Conservation (phyloP, 2,113 vertebrate genomes). For the Delphinapterus leucas region DNA sequence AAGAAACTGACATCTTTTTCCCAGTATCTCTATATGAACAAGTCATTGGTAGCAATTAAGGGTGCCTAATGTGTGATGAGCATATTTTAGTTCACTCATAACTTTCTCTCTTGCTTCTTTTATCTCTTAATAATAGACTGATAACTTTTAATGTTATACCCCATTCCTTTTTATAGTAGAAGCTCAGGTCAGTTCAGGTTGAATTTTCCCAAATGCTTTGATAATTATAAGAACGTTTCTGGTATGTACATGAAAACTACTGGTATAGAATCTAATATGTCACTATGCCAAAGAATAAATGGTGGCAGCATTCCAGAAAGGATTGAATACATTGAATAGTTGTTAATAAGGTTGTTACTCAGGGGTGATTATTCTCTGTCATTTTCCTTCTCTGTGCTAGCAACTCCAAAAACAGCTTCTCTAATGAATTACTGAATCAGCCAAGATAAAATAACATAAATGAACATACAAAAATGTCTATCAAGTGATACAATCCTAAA, state of each 20-base stretch:
- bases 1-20: background rate
- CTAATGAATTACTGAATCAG: slow-evolving; percentile 75
- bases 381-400: slow-evolving; percentile 60
- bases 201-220: slow-evolving; percentile 66
- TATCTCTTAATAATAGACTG: slow-evolving; percentile 30
- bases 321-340: slow-evolving; percentile 78
- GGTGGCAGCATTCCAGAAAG: slow-evolving; percentile 78
- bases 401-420: slow-evolving; percentile 70
- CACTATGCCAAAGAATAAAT: slow-evolving; percentile 74
- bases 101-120: slow-evolving; percentile 23
- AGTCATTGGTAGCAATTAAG: slow-evolving; percentile 14
- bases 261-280: slow-evolving; percentile 67
- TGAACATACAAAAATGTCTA: slow-evolving; percentile 73
- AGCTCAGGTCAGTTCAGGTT: slow-evolving; percentile 41
- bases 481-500: slow-evolving; percentile 79
- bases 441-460: slow-evolving; percentile 82
- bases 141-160: background rate
- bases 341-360: slow-evolving; percentile 81
- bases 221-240: slow-evolving; percentile 70
- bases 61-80: slow-evolving; percentile 6
- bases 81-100: background rate
- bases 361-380: slow-evolving; percentile 46
- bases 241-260: slow-evolving; percentile 47
- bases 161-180: background rate
- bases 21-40: background rate